Conservation (phyloP, 2,888 invertebrate species). For the Nomada hirtipes region DNA sequence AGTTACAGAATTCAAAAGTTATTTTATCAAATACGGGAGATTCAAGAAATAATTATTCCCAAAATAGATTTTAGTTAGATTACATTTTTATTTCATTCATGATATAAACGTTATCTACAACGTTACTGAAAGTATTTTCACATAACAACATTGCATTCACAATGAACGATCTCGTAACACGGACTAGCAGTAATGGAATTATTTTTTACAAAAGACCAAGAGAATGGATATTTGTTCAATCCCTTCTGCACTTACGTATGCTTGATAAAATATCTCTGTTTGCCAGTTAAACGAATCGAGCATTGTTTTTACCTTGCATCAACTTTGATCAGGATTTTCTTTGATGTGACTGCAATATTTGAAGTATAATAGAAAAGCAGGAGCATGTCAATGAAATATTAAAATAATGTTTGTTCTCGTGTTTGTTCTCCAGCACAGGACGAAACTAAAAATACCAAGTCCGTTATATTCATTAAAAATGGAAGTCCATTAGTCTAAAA, state of each 20-base stretch:
- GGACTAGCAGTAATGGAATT: background rate
- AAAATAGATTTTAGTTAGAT: too few species aligned
- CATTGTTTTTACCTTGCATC: background rate
- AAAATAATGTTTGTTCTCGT: too few species aligned
- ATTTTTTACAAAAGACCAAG: background rate
- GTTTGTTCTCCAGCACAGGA: too few species aligned
- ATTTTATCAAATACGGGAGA: too few species aligned
- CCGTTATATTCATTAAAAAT: too few species aligned
- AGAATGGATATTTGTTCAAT: background rate
- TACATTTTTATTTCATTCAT: too few species aligned
- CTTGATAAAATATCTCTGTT: background rate
- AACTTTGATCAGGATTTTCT: background rate
- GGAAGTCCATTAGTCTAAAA: too few species aligned
- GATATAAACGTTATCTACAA: background rate
- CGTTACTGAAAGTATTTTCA: background rate
- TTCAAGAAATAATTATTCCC: too few species aligned
- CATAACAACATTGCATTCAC: background rate
- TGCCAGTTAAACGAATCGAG: slow-evolving; percentile 10
- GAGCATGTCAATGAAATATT: too few species aligned
- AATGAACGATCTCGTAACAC: background rate
- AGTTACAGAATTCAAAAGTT: too few species aligned
- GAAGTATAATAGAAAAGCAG: too few species aligned
- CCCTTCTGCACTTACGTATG: background rate
- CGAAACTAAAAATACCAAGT: too few species aligned
- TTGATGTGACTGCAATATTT: background rate